Percentiles rank a stretch among this genome's conserved stretches.
Evolutionary conservation across 64 coral and sea anemone species (phyloP).

Genomic region (Orbicella faveolata): DNA sequence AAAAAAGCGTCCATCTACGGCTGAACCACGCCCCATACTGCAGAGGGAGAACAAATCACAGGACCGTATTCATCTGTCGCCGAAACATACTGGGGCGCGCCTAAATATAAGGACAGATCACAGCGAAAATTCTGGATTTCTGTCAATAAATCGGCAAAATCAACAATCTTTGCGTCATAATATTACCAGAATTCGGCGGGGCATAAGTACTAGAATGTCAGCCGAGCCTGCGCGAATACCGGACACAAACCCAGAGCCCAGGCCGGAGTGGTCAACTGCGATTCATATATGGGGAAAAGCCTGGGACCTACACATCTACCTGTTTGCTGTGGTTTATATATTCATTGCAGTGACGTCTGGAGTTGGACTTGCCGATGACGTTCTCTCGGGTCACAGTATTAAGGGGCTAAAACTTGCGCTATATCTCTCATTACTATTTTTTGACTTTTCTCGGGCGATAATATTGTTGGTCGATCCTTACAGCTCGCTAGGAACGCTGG

Average conservation of each 20-base stretch:
- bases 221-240: neutral
- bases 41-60: no score
- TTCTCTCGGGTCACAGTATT: neutral
- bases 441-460: conserved; percentile 46
- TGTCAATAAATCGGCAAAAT: no score
- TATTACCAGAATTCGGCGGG: neutral
- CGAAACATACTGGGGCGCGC: no score
- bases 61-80: no score
- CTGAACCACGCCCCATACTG: no score
- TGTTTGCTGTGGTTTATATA: conserved; percentile 34
- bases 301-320: conserved; percentile 61
- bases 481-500: conserved; percentile 36
- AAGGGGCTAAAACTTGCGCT: conserved; percentile 56
- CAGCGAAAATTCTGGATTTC: no score
- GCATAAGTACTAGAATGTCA: neutral
- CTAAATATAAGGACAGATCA: no score
- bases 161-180: no score
- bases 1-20: no score
- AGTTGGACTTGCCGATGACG: neutral
- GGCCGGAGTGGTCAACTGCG: conserved; percentile 55
- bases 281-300: conserved; percentile 57
- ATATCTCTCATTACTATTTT: conserved; percentile 1
- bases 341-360: conserved; percentile 3
- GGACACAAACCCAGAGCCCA: conserved; percentile 49
- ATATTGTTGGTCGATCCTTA: conserved; percentile 69